Conservation (phyloP, 2,888 invertebrate genomes). For the Meiosimyza decipiens region DNA sequence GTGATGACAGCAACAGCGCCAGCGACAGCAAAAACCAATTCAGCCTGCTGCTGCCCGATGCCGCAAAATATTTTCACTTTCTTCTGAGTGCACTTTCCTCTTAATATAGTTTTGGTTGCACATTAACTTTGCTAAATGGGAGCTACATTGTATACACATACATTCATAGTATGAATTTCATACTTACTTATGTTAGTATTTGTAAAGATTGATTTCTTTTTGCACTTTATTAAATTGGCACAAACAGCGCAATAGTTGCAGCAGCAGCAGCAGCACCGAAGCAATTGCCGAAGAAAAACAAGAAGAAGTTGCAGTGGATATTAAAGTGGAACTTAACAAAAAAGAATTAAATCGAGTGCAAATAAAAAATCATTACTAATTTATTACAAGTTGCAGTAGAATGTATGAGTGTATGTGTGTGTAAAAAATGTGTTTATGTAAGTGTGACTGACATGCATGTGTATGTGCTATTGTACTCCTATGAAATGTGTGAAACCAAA, state of each 20-base stretch:
- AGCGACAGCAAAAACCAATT: slow-evolving; percentile 22
- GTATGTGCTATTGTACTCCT: too few species aligned
- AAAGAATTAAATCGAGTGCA: slow-evolving; percentile 26
- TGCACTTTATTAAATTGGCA: slow-evolving; percentile 30
- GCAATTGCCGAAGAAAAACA: too few species aligned
- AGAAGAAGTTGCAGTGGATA: background rate
- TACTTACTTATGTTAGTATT: slow-evolving; percentile 1
- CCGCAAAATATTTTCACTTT: slow-evolving; percentile 24
- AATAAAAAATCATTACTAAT: slow-evolving; percentile 21
- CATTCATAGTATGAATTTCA: too few species aligned
- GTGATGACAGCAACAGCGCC: slow-evolving; percentile 7
- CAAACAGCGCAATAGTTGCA: too few species aligned
- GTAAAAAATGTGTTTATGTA: too few species aligned
- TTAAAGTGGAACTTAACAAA: slow-evolving; percentile 10
- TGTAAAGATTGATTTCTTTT: slow-evolving; percentile 25
- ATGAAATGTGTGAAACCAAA: background rate
- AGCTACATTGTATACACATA: background rate
- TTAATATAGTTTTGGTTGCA: too few species aligned
- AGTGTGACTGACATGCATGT: background rate
- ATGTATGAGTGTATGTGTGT: background rate
- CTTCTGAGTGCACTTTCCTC: too few species aligned
- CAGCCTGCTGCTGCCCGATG: slow-evolving; percentile 14
- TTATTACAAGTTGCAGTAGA: slow-evolving; percentile 18
- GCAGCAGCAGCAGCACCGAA: too few species aligned
- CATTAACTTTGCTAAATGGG: background rate